A percentile compares a stretch with the other conserved stretches of the same genome.
Evolutionary conservation across 1,140 invertebrate species (phyloP).

Genomic region (Cotesia vestalis): DNA sequence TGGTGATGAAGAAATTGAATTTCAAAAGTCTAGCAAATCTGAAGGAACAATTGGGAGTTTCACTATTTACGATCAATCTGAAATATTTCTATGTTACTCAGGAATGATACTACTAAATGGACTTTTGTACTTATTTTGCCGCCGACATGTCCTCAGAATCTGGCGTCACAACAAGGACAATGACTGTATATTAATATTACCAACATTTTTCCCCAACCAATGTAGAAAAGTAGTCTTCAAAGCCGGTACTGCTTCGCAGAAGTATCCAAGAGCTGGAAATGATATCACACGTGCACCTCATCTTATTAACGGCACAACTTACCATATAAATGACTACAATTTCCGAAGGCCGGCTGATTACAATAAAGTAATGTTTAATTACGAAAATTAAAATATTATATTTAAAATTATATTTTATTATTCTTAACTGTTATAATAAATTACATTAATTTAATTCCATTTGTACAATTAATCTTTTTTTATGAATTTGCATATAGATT

Average conservation of each 20-base stretch:
- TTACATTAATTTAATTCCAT: constrained; percentile 33
- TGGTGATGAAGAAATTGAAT: no score
- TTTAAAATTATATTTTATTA: constrained; percentile 18
- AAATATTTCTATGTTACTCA: no score
- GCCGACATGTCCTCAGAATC: no score
- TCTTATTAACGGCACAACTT: not conserved
- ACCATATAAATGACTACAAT: not conserved
- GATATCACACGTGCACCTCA: not conserved
- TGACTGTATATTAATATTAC: no score
- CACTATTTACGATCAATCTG: no score
- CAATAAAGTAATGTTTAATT: not conserved
- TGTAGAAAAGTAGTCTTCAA: not conserved
- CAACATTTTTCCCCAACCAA: no score
- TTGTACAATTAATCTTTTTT: not conserved
- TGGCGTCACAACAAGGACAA: no score
- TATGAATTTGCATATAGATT: constrained; percentile 72
- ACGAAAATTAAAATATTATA: not conserved
- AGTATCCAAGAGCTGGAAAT: not conserved
- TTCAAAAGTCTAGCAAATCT: no score
- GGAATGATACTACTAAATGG: no score
- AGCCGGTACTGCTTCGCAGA: not conserved
- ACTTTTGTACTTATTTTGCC: no score
- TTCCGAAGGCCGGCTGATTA: constrained; percentile 4
- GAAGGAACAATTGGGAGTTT: no score
- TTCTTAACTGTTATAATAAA: constrained; percentile 24